These are phyloP conservation scores for Dipodomys merriami DNA, from an alignment of 2,113 vertebrate genomes.

Conservation along the genomic window DNA sequence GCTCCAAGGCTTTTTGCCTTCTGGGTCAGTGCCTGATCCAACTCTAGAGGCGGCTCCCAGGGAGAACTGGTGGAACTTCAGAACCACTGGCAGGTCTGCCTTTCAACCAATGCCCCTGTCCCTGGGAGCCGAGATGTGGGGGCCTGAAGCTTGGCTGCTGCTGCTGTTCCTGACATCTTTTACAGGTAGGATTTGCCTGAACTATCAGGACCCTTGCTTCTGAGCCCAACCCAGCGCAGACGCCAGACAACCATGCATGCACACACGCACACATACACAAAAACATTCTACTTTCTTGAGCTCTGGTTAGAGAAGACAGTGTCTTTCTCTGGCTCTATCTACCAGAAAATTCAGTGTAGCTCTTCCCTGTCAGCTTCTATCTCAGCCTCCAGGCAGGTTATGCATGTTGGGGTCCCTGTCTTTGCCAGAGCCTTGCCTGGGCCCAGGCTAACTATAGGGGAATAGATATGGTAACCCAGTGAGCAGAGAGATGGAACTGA, in stretches of 20 bases:
- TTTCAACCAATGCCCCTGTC: constrained; percentile 61
- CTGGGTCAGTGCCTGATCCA: neutral
- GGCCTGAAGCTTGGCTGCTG: constrained; percentile 61
- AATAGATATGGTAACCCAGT: neutral
- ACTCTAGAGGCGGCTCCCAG: constrained; percentile 75
- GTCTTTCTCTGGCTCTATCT: neutral
- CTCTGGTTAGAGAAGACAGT: neutral
- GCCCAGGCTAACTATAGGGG: neutral
- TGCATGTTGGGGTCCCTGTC: neutral
- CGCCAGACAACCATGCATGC: neutral
- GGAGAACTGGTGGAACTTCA: constrained; percentile 69
- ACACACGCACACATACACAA: neutral
- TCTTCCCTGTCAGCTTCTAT: neutral
- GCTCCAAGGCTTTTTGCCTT: neutral
- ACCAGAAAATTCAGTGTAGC: neutral
- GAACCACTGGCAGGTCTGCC: constrained; percentile 44
- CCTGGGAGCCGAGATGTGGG: constrained; percentile 78
- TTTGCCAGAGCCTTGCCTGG: neutral
- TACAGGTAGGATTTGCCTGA: constrained; percentile 76
- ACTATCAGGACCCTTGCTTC: neutral
- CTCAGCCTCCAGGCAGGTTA: neutral
- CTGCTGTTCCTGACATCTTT: constrained; percentile 70
- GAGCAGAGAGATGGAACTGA: neutral
- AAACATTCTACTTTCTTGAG: neutral
- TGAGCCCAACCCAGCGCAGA: neutral